Base-by-base conservation (phyloP, 2,797 vertebrate genomes). In the Gila robusta region DNA sequence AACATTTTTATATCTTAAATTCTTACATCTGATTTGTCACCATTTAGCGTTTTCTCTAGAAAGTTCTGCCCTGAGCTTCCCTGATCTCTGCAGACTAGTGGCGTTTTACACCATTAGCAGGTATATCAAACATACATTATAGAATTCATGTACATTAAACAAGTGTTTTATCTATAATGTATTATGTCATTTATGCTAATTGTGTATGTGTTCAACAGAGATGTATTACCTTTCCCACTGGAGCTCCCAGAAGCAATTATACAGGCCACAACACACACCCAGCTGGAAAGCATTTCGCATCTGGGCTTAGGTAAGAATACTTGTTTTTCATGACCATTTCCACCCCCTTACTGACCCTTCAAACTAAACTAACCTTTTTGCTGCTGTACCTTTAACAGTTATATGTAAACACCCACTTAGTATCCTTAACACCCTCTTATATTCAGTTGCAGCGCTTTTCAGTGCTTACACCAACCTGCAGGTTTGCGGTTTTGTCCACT, bases 241-340 rank as follows among this genome's bases (percentile, higher is more conserved):
- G 94, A 95, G 91, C 96, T 98, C 23, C 97, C 97, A 28, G 96
- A 94, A 32, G 96, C 96, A 90, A 97, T 98, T 71, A 92, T 93
- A 39, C 93, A 94, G 62, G 97, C 97, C 2, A 87, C 95, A 2
- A 96, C 96, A 41, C 96, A 96, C 92, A 94, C 96, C 83, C 95
- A 97, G 89, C 95, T 98, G 89, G 97, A 98, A 91, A 95, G 94
- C 90, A 97, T 98, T 90, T 97, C 97, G 26, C 96, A 98, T 91
- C 94, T 98, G 93, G 97, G 97, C 76, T 93, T 96, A 83, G 97
- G 97, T 97, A 91, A 41, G 56, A 84, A 69, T 76, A 64, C n/a
- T 56, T 49, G 23, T 39, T 39, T 66, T 54, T 41, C 56, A 12
- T 1, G 23, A 49, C 21, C 11, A 10, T 62, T 76, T 76, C 59